Evolutionary conservation across 2,888 invertebrate genomes (phyloP).

Genomic region (Ferdinandea cuprea): DNA sequence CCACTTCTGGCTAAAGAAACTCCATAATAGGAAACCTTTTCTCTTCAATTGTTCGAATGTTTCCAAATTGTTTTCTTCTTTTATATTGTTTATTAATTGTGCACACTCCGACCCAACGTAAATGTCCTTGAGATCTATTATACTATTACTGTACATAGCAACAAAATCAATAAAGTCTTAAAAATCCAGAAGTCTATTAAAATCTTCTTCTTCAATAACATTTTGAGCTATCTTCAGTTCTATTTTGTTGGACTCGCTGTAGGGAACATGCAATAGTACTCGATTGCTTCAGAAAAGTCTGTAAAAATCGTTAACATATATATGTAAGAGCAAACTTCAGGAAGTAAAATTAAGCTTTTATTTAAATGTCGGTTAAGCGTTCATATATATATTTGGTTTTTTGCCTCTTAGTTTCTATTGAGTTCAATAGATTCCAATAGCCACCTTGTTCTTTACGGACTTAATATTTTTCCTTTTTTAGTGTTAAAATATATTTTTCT

Average conservation of each 20-base stretch:
- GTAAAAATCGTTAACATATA: slow-evolving; percentile 1
- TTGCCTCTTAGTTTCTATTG: slow-evolving; percentile 3
- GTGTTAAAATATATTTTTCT: slow-evolving; percentile 2
- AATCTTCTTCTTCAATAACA: neutral
- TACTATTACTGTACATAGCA: neutral
- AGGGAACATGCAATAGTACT: slow-evolving; percentile 1
- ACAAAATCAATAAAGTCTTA: neutral
- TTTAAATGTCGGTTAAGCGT: neutral
- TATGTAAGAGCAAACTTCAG: slow-evolving; percentile 5
- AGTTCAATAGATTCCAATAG: neutral
- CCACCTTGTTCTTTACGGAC: slow-evolving; percentile 8
- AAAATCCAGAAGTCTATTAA: slow-evolving; percentile 1
- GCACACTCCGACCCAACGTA: slow-evolving; percentile 10
- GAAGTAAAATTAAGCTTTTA: neutral
- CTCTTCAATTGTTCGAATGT: no score
- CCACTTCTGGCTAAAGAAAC: neutral
- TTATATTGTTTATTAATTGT: neutral
- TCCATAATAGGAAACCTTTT: slow-evolving; percentile 6
- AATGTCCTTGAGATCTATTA: slow-evolving; percentile 7
- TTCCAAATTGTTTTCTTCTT: slow-evolving; percentile 7
- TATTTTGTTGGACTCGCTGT: slow-evolving; percentile 4
- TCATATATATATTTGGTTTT: neutral
- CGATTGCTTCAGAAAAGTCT: slow-evolving; percentile 10
- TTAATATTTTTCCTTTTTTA: slow-evolving; percentile 12
- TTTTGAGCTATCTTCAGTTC: no score